These are phyloP conservation scores for Cephus pulcher DNA, from an alignment of 2,888 invertebrate genomes.

Conservation along the genomic window DNA sequence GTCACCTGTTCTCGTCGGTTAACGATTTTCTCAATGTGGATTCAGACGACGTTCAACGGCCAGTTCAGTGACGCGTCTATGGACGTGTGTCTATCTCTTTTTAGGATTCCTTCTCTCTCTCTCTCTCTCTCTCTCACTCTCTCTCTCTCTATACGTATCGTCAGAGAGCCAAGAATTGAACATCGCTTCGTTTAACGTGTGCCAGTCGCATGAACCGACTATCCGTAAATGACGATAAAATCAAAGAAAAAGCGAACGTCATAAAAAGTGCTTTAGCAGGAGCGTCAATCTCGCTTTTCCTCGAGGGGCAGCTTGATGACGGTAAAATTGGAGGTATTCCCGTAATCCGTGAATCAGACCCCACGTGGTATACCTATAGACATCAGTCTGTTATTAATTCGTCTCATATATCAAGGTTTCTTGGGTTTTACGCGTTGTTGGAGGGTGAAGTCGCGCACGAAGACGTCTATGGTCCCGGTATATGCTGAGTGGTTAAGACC, in stretches of 20 bases:
- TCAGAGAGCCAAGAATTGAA: neutral
- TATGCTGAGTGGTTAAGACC: no score
- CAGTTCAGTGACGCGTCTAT: neutral
- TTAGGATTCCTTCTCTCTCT: neutral
- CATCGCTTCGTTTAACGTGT: no score
- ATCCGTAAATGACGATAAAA: constrained; percentile 17
- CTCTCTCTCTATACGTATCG: neutral
- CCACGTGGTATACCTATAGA: neutral
- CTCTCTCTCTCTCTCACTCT: neutral
- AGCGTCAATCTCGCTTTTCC: constrained; percentile 14
- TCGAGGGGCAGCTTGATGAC: constrained; percentile 12
- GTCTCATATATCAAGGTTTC: constrained; percentile 43
- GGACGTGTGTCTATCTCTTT: neutral
- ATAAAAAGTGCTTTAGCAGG: constrained; percentile 18
- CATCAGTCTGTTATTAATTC: constrained; percentile 42
- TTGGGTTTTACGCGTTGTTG: constrained; percentile 31
- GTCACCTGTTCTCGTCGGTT: no score
- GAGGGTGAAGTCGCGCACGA: neutral
- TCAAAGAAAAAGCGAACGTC: constrained; percentile 9
- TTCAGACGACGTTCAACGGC: no score
- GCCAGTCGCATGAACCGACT: neutral
- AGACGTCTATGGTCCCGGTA: neutral
- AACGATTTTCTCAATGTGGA: no score
- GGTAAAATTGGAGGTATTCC: constrained; percentile 13
- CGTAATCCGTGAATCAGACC: constrained; percentile 1